These are phyloP conservation scores for Hydrocynus forskahlii DNA, from an alignment of 2,797 vertebrate species.

Conservation along the genomic window DNA sequence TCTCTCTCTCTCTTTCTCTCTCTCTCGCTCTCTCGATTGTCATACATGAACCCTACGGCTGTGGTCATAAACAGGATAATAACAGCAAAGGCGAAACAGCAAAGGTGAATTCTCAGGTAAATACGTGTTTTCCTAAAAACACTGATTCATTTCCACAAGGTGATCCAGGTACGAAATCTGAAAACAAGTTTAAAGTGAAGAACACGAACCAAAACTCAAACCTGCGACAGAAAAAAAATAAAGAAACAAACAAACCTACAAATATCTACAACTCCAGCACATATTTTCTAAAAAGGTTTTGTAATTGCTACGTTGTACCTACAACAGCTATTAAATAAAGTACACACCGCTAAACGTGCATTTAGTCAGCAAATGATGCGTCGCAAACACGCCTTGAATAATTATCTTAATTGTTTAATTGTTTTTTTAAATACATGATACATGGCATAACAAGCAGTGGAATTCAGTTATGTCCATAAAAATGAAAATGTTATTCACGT, in stretches of 20 bases:
- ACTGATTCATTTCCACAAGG: conserved; percentile 70
- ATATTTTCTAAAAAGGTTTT: no score
- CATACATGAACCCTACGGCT: conserved; percentile 77
- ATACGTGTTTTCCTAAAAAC: conserved; percentile 60
- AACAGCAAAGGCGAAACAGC: conserved; percentile 39
- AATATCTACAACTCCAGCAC: no score
- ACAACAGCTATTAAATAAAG: background rate
- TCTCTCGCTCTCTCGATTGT: conserved; percentile 73
- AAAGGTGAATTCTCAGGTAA: conserved; percentile 19
- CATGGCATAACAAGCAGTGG: conserved; percentile 68
- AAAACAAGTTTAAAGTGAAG: conserved; percentile 73
- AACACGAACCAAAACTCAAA: background rate
- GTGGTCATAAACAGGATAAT: conserved; percentile 29
- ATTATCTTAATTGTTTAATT: conserved; percentile 36
- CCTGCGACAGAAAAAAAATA: background rate
- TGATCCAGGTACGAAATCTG: background rate
- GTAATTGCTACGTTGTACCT: no score
- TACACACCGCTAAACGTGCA: no score
- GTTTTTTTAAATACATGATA: conserved; percentile 70
- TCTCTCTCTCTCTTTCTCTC: conserved; percentile 63
- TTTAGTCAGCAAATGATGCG: background rate
- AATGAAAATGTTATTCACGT: conserved; percentile 62
- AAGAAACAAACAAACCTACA: background rate
- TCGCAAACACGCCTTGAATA: background rate
- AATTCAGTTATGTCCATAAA: conserved; percentile 48